Percentiles rank a stretch among this genome's conserved stretches.
Conservation (phyloP, 2,888 invertebrate genomes). For the Helleia helle region DNA sequence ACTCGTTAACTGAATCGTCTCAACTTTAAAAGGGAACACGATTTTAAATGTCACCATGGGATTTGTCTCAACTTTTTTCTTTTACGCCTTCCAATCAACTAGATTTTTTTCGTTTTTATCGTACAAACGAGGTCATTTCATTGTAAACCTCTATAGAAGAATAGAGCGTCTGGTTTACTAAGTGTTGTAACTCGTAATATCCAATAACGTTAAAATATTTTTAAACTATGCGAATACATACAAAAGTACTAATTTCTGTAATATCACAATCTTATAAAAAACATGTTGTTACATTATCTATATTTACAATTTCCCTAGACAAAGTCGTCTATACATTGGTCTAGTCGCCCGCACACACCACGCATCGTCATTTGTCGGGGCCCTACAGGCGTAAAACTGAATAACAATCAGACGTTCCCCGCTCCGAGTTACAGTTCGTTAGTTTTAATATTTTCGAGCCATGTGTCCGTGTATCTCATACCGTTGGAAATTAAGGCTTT, state of each 20-base stretch:
- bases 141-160: too few relatives aligned
- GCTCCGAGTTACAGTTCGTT: conserved; percentile 54
- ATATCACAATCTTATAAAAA: too few relatives aligned
- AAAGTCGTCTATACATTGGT: too few relatives aligned
- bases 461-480: conserved; percentile 37
- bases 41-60: conserved; percentile 62
- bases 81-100: conserved; percentile 18
- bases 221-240: too few relatives aligned
- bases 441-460: conserved; percentile 62
- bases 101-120: conserved; percentile 30
- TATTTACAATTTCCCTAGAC: too few relatives aligned
- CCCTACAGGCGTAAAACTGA: conserved; percentile 44
- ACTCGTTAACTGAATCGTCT: conserved; percentile 71
- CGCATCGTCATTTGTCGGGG: conserved; percentile 39
- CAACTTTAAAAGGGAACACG: conserved; percentile 69
- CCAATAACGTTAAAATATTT: too few relatives aligned
- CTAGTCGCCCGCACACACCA: too few relatives aligned
- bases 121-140: not conserved
- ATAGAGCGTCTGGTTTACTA: too few relatives aligned
- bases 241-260: too few relatives aligned
- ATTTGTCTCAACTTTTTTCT: conserved; percentile 36
- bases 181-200: too few relatives aligned
- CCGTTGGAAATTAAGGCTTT: conserved; percentile 25
- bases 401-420: conserved; percentile 47
- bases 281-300: too few relatives aligned